Evolutionary conservation across 2,113 vertebrate species (phyloP).

Genomic region (Vidua macroura): DNA sequence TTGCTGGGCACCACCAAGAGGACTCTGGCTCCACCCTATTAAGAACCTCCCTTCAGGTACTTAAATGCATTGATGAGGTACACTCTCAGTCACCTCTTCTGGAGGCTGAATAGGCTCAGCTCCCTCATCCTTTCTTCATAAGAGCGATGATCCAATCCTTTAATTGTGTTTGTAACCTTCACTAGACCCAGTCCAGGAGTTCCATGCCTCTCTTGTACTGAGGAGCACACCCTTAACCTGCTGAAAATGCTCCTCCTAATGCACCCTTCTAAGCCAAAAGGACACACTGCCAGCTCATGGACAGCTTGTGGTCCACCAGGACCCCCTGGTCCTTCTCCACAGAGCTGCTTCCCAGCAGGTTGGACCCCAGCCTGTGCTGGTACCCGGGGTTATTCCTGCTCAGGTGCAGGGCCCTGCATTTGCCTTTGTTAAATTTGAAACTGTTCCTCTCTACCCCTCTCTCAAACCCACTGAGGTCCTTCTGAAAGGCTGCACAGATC

Average conservation of each 20-base stretch:
- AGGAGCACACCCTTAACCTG: not conserved
- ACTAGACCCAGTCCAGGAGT: not conserved
- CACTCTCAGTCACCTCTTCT: not conserved
- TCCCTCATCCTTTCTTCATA: not conserved
- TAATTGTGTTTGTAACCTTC: not conserved
- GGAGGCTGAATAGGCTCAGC: not conserved
- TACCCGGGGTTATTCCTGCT: rapidly evolving
- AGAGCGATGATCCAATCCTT: not conserved
- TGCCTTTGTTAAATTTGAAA: not conserved
- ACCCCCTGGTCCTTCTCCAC: not conserved
- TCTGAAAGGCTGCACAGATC: not conserved
- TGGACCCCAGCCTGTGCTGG: not conserved
- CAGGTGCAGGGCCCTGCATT: not conserved
- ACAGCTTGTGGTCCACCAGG: not conserved
- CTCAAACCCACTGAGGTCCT: rapidly evolving
- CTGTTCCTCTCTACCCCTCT: not conserved
- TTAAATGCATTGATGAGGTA: not conserved
- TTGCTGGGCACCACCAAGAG: not conserved
- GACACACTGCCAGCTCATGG: not conserved
- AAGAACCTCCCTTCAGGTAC: not conserved
- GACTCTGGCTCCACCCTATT: not conserved
- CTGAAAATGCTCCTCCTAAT: not conserved
- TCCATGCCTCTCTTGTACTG: not conserved
- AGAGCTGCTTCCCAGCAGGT: not conserved
- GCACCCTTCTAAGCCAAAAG: not conserved